These are phyloP conservation scores for Drosophila persimilis DNA, from an alignment of 1,140 invertebrate species.

Conservation along the genomic window DNA sequence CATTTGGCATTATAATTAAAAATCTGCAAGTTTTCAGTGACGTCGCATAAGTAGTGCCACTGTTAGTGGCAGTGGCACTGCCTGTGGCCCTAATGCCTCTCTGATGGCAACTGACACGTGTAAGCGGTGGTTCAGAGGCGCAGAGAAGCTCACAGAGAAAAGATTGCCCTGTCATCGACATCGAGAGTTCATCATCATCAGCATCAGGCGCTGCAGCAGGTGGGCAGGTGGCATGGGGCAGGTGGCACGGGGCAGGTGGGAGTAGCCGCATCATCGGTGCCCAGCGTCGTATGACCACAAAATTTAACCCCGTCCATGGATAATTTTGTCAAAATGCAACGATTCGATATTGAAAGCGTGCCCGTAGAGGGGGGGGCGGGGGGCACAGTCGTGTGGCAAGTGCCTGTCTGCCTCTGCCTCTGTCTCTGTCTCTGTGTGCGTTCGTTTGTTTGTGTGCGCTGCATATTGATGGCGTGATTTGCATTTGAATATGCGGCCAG, in stretches of 20 bases:
- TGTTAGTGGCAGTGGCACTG: neutral
- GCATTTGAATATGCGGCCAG: conserved; percentile 75
- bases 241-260: too few relatives aligned
- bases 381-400: neutral
- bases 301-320: conserved; percentile 63
- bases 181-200: conserved; percentile 38
- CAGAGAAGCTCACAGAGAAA: conserved; percentile 16
- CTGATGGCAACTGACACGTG: conserved; percentile 58
- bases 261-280: conserved; percentile 3
- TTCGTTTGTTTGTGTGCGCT: conserved; percentile 34
- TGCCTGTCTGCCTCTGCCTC: neutral
- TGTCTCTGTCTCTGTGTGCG: neutral
- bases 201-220: neutral
- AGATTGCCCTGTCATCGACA: conserved; percentile 38
- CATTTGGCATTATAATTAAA: conserved; percentile 64
- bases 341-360: conserved; percentile 45
- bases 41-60: conserved; percentile 50
- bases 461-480: conserved; percentile 81
- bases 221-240: too few relatives aligned
- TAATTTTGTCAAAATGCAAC: conserved; percentile 79
- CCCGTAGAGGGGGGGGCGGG: neutral
- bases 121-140: conserved; percentile 38
- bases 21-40: conserved; percentile 51
- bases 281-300: conserved; percentile 50
- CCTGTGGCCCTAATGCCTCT: conserved; percentile 31